Evolutionary conservation across 2,113 vertebrate species (phyloP).

Genomic region (Hoplias malabaricus): DNA sequence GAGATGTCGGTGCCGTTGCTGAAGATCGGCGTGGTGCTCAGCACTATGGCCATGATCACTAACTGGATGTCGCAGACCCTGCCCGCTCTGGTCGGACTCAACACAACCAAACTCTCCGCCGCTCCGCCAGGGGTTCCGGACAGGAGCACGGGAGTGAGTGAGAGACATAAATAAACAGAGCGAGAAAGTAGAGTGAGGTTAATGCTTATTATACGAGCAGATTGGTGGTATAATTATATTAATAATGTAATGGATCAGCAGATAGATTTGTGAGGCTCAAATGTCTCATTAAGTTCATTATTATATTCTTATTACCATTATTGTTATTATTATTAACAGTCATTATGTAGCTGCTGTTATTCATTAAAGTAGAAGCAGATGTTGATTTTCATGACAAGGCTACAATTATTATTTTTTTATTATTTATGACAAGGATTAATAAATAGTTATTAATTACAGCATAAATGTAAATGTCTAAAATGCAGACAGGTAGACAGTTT

Average conservation of each 20-base stretch:
- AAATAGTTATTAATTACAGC: too few relatives aligned
- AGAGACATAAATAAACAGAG: not conserved
- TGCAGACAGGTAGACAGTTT: not conserved
- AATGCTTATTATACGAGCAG: not conserved
- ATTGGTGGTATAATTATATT: too few relatives aligned
- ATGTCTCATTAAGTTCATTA: not conserved
- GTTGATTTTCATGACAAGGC: too few relatives aligned
- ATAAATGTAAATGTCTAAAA: not conserved
- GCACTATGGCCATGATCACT: slow-evolving; percentile 90
- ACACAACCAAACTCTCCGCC: slow-evolving; percentile 80
- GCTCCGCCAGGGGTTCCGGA: slow-evolving; percentile 80
- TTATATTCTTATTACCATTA: too few relatives aligned
- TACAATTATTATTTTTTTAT: too few relatives aligned
- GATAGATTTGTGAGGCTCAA: not conserved
- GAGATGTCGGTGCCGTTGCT: slow-evolving; percentile 88
- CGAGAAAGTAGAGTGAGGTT: not conserved
- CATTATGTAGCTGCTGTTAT: too few relatives aligned
- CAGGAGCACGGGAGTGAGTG: slow-evolving; percentile 84
- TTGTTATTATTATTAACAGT: not conserved
- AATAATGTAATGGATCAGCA: not conserved
- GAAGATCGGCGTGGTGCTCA: slow-evolving; percentile 87
- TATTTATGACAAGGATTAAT: too few relatives aligned
- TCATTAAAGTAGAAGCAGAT: too few relatives aligned
- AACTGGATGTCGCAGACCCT: slow-evolving; percentile 92
- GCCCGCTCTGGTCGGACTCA: slow-evolving; percentile 84